Conservation (phyloP, 2,888 invertebrate genomes). For the Philereme transversata region DNA sequence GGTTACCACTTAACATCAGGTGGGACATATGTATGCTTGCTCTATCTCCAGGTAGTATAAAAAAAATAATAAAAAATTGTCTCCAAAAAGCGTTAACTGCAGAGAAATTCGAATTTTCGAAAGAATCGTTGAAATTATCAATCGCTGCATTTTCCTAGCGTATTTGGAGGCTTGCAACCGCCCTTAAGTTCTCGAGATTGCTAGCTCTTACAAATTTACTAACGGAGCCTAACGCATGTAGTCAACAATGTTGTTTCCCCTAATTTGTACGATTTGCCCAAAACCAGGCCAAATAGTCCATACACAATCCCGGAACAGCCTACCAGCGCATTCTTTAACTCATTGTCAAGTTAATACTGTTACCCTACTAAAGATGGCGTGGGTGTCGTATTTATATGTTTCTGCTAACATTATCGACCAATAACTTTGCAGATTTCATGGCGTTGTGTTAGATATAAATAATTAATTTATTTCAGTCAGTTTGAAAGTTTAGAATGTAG, state of each 20-base stretch:
- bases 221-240: too few relatives aligned
- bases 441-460: conserved; percentile 13
- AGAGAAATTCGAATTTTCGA: too few relatives aligned
- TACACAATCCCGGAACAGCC: conserved; percentile 2
- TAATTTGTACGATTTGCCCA: conserved; percentile 2
- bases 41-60: too few relatives aligned
- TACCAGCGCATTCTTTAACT: conserved; percentile 29
- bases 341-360: conserved; percentile 32
- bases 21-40: too few relatives aligned
- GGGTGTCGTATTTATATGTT: conserved; percentile 25
- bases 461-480: conserved; percentile 16
- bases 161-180: too few relatives aligned
- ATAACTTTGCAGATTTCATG: conserved; percentile 23
- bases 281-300: conserved; percentile 4
- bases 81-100: too few relatives aligned
- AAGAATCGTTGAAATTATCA: too few relatives aligned
- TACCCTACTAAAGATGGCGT: conserved; percentile 27
- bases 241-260: not conserved
- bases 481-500: not conserved
- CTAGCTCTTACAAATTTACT: too few relatives aligned
- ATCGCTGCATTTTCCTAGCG: too few relatives aligned
- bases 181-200: too few relatives aligned
- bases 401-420: conserved; percentile 15
- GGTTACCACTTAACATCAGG: too few relatives aligned
- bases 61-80: too few relatives aligned